Percentiles rank a stretch among this genome's conserved stretches.
Evolutionary conservation across 2,888 invertebrate genomes (phyloP).

Genomic region (Dermolepida albohirtum): DNA sequence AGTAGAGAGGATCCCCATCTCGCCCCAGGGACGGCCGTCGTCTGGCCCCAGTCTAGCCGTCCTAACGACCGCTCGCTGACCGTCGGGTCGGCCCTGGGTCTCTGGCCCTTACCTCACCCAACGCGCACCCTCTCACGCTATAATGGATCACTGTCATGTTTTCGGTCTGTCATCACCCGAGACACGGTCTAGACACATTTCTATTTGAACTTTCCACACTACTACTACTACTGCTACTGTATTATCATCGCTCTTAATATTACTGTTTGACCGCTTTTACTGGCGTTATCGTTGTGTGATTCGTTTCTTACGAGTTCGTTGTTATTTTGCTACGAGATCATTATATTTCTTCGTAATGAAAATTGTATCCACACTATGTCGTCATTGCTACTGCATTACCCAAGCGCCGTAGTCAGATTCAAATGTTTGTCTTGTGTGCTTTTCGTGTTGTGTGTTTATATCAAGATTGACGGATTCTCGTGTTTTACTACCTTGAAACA

Average conservation of each 20-base stretch:
- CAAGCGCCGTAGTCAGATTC: no score
- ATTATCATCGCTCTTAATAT: constrained; percentile 10
- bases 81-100: constrained; percentile 44
- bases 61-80: constrained; percentile 55
- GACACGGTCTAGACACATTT: constrained; percentile 45
- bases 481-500: no score
- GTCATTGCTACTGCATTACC: no score
- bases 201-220: constrained; percentile 37
- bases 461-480: no score
- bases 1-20: constrained; percentile 58
- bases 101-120: constrained; percentile 52
- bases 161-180: constrained; percentile 48
- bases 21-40: constrained; percentile 54
- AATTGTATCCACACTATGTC: no score
- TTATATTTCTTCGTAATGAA: no score
- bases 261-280: background rate
- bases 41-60: constrained; percentile 61
- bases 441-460: no score
- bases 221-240: constrained; percentile 12
- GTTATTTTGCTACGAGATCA: no score
- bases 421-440: no score
- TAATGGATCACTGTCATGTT: constrained; percentile 56
- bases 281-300: background rate
- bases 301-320: no score
- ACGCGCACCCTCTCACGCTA: constrained; percentile 50